Base-by-base conservation (phyloP, 2,113 vertebrate genomes). In the Notiomystis cincta region DNA sequence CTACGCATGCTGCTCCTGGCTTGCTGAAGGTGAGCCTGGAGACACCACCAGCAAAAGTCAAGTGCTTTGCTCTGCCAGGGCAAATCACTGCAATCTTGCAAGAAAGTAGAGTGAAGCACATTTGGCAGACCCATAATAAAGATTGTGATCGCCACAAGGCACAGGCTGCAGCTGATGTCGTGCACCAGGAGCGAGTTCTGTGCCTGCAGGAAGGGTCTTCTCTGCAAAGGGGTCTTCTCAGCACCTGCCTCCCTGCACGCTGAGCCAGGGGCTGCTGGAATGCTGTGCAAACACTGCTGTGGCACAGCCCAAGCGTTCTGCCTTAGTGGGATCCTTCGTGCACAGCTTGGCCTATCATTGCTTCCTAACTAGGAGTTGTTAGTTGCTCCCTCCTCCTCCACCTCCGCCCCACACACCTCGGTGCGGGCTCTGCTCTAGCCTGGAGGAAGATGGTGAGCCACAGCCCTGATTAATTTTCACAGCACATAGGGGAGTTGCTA, bases 401-500 rank as follows among this genome's bases (percentile, higher is more conserved):
- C 70, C 79, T 61, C 54, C 15, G 13, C 58, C 53, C 72, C 44
- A 47, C 4, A 15, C 79, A 73, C 77, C 84, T 89, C 13, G 0
- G 27, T 6, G 11, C 87, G 83, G 84, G 83, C 69, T 93, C 88
- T 50, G 83, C 89, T 94, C 61, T 75, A 72, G 95, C 92, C 96
- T 21, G 66, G 56, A 87, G 94, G 93, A 94, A 88, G 78, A 89
- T 22, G 81, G 85, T 75, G 77, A 96, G 95, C 94, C 87, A 56
- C 82, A 45, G 69, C 5, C 2, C 91, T 95, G 96, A 97, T 97
- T 94, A 92, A 95, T 94, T 96, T 93, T 96, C 95, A 90, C 96
- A 95, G 94, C 89, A 88, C 93, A 93, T 84, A 81, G 87, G 94
- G 95, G 77, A 95, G 95, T 95, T 96, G 95, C 96, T 95, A 97